phyloP scores from a whole-genome alignment of 2,797 vertebrate species.

The Odontamblyopus lacepedii region DNA sequence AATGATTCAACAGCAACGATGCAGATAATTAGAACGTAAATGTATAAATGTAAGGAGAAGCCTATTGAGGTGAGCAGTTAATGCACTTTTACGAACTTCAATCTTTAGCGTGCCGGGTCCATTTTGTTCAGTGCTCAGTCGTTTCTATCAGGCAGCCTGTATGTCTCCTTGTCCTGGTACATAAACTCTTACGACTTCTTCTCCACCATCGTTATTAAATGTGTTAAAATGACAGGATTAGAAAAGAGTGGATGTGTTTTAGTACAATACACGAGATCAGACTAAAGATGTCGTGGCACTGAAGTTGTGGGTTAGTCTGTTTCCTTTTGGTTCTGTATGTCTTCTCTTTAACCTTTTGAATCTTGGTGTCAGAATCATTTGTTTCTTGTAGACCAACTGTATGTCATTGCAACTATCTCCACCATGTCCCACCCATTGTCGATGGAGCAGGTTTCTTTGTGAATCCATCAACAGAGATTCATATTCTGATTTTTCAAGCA shows the following conservation, averaged over 20 bases:
- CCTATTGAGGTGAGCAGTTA: constrained; percentile 47
- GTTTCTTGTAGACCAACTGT: neutral
- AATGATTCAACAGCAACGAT: constrained; percentile 65
- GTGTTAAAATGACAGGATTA: constrained; percentile 17
- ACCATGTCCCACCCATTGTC: neutral
- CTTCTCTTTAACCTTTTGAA: neutral
- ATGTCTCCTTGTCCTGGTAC: constrained; percentile 11
- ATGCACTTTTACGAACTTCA: constrained; percentile 53
- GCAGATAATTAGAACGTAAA: constrained; percentile 72
- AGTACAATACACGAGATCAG: constrained; percentile 3
- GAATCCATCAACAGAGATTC: too few species aligned
- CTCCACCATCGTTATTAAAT: constrained; percentile 3
- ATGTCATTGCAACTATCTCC: neutral
- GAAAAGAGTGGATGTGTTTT: constrained; percentile 3
- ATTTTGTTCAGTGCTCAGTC: constrained; percentile 10
- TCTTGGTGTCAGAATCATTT: neutral
- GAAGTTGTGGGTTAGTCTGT: neutral
- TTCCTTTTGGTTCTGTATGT: neutral
- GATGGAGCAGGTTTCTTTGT: neutral
- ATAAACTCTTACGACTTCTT: constrained; percentile 12
- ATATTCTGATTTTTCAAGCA: too few species aligned
- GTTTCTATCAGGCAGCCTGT: constrained; percentile 8
- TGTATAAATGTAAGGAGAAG: constrained; percentile 53
- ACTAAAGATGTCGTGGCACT: neutral
- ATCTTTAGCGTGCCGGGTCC: constrained; percentile 15